Percentiles rank a stretch among this genome's conserved stretches.
phyloP scores from a whole-genome alignment of 2,888 invertebrate genomes.

The Drosophila barbarae region DNA sequence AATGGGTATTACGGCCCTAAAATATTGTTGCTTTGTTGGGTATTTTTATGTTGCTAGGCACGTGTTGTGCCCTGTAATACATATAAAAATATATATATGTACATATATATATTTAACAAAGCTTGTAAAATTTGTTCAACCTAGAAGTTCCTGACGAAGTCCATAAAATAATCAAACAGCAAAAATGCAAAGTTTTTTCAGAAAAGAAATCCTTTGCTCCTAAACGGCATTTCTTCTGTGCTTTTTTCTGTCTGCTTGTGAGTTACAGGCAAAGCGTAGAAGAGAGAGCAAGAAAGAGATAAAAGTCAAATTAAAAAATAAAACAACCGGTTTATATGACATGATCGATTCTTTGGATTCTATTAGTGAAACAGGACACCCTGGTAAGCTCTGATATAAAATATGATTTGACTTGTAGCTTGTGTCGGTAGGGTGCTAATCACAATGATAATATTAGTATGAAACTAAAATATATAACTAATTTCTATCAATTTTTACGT shows the following conservation, averaged over 20 bases:
- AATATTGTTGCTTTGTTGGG: neutral
- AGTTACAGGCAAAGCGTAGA: neutral
- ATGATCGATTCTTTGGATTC: neutral
- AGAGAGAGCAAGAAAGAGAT: too few species aligned
- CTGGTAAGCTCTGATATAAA: neutral
- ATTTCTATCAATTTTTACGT: neutral
- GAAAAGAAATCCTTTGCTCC: neutral
- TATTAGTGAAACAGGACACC: neutral
- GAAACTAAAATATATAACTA: neutral
- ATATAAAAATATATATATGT: neutral
- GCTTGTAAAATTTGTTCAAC: too few species aligned
- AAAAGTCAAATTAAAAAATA: too few species aligned
- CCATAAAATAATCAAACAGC: too few species aligned
- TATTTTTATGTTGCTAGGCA: neutral
- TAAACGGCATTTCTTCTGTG: neutral
- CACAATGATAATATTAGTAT: too few species aligned
- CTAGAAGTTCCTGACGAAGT: too few species aligned
- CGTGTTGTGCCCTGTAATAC: neutral
- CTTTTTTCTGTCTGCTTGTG: too few species aligned
- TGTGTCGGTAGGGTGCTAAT: neutral
- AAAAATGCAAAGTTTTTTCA: too few species aligned
- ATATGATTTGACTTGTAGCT: neutral
- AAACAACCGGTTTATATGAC: too few species aligned
- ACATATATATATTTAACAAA: too few species aligned
- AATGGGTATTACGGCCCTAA: conserved; percentile 1